Conservation (phyloP, 2,888 invertebrate genomes). For the Caenorhabditis panamensis region DNA sequence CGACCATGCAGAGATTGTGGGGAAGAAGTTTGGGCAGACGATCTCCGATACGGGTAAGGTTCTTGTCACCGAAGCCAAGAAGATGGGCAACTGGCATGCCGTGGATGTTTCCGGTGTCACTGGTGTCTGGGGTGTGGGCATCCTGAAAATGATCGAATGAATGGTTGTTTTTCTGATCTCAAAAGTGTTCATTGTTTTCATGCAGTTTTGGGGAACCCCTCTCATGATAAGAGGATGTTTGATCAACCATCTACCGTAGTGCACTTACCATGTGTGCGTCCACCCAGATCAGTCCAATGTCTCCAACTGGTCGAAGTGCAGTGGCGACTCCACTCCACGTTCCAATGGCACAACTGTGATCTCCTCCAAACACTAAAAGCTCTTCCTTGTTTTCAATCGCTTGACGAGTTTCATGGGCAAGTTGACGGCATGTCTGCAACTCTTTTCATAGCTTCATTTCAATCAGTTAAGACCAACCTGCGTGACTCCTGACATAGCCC, state of each 20-base stretch:
- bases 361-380: conserved; percentile 74
- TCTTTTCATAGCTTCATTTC: too few species aligned
- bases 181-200: conserved; percentile 2
- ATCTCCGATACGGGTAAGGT: conserved; percentile 66
- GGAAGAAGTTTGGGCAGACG: conserved; percentile 72
- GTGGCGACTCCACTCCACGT: conserved; percentile 77
- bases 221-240: conserved; percentile 7
- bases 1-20: conserved; percentile 74
- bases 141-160: conserved; percentile 65
- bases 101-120: conserved; percentile 75
- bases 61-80: conserved; percentile 73
- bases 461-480: too few species aligned
- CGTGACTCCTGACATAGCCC: conserved; percentile 72
- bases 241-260: neutral
- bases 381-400: conserved; percentile 68
- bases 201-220: too few species aligned
- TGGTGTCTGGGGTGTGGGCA: conserved; percentile 73
- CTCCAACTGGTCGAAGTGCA: conserved; percentile 71
- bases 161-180: neutral
- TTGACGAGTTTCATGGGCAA: conserved; percentile 70
- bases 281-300: conserved; percentile 77
- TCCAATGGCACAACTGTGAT: conserved; percentile 78
- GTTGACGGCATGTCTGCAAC: conserved; percentile 65
- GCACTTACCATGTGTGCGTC: conserved; percentile 75
- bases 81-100: conserved; percentile 79